A percentile compares a stretch with the other conserved stretches of the same genome.
phyloP scores from a whole-genome alignment of 2,888 invertebrate species.

The Petrolisthes cinctipes region DNA sequence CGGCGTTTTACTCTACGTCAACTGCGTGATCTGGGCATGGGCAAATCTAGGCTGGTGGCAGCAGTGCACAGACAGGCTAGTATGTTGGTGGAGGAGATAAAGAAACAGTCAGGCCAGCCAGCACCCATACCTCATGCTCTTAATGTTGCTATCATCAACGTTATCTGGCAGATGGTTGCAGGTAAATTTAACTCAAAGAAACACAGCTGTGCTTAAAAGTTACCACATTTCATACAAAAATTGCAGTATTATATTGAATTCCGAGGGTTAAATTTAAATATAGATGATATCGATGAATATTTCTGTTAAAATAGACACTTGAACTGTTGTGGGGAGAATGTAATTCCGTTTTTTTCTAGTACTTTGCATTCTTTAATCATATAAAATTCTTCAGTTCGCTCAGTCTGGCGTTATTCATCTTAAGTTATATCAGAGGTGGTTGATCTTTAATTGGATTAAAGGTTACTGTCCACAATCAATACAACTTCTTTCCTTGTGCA shows the following conservation, averaged over 20 bases:
- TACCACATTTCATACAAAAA: not conserved
- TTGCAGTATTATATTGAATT: too few species aligned
- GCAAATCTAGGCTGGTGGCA: slow-evolving; percentile 16
- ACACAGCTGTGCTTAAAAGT: not conserved
- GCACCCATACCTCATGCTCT: slow-evolving; percentile 15
- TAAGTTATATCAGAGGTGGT: not conserved
- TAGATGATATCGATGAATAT: too few species aligned
- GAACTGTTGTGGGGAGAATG: too few species aligned
- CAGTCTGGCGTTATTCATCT: not conserved
- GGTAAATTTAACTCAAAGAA: not conserved
- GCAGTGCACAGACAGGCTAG: too few species aligned
- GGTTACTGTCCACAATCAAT: not conserved
- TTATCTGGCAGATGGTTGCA: slow-evolving; percentile 50
- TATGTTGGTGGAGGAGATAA: too few species aligned
- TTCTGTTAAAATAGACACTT: too few species aligned
- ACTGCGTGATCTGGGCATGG: slow-evolving; percentile 50
- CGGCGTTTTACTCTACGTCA: slow-evolving; percentile 42
- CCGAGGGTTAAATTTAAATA: too few species aligned
- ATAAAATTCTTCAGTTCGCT: not conserved
- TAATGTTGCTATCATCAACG: slow-evolving; percentile 29
- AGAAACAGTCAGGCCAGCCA: not conserved
- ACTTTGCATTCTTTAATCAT: not conserved
- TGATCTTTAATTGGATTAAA: not conserved
- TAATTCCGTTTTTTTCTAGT: too few species aligned
- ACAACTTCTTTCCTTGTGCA: not conserved